phyloP scores from a whole-genome alignment of 2,797 vertebrate species.

The Leuciscus waleckii region DNA sequence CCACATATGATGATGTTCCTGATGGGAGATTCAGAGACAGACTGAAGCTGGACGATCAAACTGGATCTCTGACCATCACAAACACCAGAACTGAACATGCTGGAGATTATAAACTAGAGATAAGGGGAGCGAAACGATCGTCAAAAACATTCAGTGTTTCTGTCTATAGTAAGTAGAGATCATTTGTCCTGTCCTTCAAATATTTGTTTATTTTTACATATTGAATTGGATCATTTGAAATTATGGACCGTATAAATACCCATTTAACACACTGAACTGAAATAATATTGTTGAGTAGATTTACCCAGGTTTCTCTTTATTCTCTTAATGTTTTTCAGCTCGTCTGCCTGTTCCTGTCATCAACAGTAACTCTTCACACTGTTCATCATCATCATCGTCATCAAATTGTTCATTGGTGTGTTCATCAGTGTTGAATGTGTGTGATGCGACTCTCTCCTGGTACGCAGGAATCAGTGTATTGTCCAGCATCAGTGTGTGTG shows the following conservation, averaged over 20 bases:
- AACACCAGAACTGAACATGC: not conserved
- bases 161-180: not conserved
- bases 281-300: not conserved
- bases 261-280: not conserved
- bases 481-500: slow-evolving; percentile 7
- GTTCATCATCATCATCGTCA: not conserved
- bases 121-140: fast-evolving
- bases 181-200: not conserved
- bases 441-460: not conserved
- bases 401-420: not conserved
- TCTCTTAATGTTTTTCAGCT: not conserved
- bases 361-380: not conserved
- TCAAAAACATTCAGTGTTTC: not conserved
- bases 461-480: not conserved
- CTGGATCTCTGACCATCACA: not conserved
- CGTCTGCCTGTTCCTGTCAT: not conserved
- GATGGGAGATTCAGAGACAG: slow-evolving; percentile 9
- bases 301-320: no score
- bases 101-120: fast-evolving
- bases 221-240: not conserved
- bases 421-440: not conserved
- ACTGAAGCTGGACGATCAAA: not conserved
- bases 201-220: not conserved
- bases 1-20: not conserved
- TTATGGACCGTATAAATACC: fast-evolving